Percentiles rank a stretch among this genome's conserved stretches.
Conservation (phyloP, 1,140 invertebrate species). For the Euschistus heros region DNA sequence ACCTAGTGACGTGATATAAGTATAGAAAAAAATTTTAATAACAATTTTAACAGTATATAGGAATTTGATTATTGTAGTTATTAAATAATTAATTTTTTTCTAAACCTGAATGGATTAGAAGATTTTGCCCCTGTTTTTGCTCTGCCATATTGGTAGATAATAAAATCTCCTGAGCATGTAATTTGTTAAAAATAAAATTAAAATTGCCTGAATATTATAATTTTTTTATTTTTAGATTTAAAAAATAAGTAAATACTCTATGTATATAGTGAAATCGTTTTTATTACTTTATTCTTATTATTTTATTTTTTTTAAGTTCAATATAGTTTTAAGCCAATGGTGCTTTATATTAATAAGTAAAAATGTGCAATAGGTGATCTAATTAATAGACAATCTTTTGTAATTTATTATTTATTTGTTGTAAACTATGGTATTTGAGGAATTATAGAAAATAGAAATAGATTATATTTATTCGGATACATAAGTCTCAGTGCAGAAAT, state of each 20-base stretch:
- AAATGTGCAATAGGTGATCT: constrained; percentile 7
- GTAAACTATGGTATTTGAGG: not conserved
- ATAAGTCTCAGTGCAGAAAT: not conserved
- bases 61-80: not conserved
- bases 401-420: not conserved
- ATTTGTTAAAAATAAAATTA: not conserved
- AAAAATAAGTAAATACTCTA: not conserved
- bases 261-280: not conserved
- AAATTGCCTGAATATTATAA: not conserved
- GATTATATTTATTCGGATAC: not conserved
- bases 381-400: constrained; percentile 9
- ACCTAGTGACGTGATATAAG: constrained; percentile 3
- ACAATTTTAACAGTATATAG: not conserved
- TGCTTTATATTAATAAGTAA: constrained; percentile 11
- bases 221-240: constrained; percentile 4
- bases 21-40: constrained; percentile 1
- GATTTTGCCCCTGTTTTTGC: not conserved
- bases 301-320: too few species aligned
- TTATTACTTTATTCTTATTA: not conserved
- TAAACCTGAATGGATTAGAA: not conserved
- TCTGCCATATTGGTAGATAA: constrained; percentile 14
- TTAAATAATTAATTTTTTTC: not conserved
- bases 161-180: not conserved
- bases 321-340: constrained; percentile 13
- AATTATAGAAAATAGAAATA: not conserved